These are phyloP conservation scores for Hypotaenidia philippensis DNA, from an alignment of 2,797 vertebrate genomes.

Conservation along the genomic window DNA sequence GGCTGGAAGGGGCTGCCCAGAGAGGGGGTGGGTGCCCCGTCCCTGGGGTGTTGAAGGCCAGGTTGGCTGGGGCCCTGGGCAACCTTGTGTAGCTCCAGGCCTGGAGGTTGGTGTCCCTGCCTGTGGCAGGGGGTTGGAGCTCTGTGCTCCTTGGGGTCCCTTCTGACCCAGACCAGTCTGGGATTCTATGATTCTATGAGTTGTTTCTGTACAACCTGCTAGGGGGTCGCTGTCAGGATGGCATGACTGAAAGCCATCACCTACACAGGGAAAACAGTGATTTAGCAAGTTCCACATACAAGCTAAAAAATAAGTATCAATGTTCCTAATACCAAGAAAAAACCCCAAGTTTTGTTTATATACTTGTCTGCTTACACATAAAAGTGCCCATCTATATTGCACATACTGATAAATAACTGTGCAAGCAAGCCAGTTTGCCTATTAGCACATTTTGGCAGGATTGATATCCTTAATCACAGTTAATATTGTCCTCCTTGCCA, in stretches of 20 bases:
- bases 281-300: not conserved
- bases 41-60: too few species aligned
- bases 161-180: too few species aligned
- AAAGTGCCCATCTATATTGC: not conserved
- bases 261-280: not conserved
- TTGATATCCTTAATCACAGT: not conserved
- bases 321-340: not conserved
- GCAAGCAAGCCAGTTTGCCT: not conserved
- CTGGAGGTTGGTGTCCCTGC: too few species aligned
- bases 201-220: slow-evolving; percentile 9
- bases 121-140: too few species aligned
- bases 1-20: too few species aligned
- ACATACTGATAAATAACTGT: not conserved
- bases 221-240: not conserved
- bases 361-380: not conserved
- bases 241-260: not conserved
- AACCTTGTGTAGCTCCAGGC: too few species aligned
- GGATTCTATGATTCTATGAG: not conserved
- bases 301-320: not conserved
- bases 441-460: not conserved
- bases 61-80: too few species aligned
- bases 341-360: not conserved
- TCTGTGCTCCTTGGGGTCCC: too few species aligned
- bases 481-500: not conserved
- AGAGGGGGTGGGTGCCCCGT: too few species aligned